Evolutionary conservation across 1,140 invertebrate genomes (phyloP).

Genomic region (Agraylea sexmaculata): DNA sequence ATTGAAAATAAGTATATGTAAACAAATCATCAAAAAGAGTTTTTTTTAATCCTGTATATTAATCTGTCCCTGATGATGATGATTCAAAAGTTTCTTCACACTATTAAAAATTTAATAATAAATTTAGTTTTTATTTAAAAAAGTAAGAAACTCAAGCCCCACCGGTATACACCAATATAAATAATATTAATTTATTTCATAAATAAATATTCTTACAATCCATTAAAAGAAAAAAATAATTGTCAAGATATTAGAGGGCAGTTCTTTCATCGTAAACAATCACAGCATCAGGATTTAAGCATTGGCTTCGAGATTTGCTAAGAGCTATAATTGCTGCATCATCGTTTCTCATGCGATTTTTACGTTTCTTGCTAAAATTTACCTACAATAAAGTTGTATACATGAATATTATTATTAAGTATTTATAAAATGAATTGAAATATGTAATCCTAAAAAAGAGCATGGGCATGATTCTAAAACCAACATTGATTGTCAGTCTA

Average conservation of each 20-base stretch:
- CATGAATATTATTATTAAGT: slow-evolving; percentile 1
- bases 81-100: neutral
- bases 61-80: too few species aligned
- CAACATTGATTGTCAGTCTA: too few species aligned
- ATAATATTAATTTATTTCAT: neutral
- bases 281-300: slow-evolving; percentile 56
- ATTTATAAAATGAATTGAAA: too few species aligned
- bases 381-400: slow-evolving; percentile 37
- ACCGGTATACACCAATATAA: neutral
- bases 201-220: neutral
- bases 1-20: too few species aligned
- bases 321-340: slow-evolving; percentile 63
- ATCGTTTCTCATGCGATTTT: slow-evolving; percentile 61
- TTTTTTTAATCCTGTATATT: too few species aligned
- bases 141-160: neutral
- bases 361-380: slow-evolving; percentile 57
- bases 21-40: too few species aligned
- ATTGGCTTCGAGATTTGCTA: slow-evolving; percentile 57
- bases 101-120: neutral
- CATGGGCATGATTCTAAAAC: too few species aligned
- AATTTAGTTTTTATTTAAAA: neutral
- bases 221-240: neutral
- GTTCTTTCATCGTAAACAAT: slow-evolving; percentile 64
- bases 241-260: slow-evolving; percentile 40
- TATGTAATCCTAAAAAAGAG: too few species aligned